Evolutionary conservation across 2,888 invertebrate species (phyloP).

Genomic region (Drosophila algonquin): DNA sequence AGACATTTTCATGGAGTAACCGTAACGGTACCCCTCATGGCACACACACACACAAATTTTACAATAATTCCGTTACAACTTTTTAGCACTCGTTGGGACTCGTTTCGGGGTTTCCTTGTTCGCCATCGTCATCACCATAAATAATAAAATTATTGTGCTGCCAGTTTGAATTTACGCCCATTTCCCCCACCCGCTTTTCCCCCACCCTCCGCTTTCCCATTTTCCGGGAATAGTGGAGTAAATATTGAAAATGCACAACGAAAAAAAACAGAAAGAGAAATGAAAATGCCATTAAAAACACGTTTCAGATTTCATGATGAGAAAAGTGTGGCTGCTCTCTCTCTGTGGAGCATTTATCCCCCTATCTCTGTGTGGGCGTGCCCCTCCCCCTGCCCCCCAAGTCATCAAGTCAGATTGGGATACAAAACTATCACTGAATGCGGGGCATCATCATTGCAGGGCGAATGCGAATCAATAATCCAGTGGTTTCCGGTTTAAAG

Average conservation of each 20-base stretch:
- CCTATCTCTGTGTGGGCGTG: not conserved
- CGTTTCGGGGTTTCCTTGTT: slow-evolving; percentile 23
- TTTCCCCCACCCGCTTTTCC: slow-evolving; percentile 1
- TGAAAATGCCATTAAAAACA: slow-evolving; percentile 72
- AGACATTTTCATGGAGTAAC: slow-evolving; percentile 24
- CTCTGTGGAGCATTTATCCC: not conserved
- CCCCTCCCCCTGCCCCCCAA: not conserved
- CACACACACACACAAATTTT: slow-evolving; percentile 63
- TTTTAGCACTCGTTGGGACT: slow-evolving; percentile 45
- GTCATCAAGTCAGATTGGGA: slow-evolving; percentile 26
- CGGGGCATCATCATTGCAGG: not conserved
- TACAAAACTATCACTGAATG: not conserved
- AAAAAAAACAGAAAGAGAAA: slow-evolving; percentile 35
- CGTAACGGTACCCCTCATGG: slow-evolving; percentile 3
- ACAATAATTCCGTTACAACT: slow-evolving; percentile 73
- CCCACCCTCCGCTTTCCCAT: not conserved
- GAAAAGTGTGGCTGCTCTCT: slow-evolving; percentile 13
- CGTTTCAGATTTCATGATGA: slow-evolving; percentile 57
- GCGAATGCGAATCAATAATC: slow-evolving; percentile 12
- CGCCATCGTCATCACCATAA: slow-evolving; percentile 69
- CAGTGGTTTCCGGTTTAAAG: not conserved
- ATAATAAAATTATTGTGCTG: slow-evolving; percentile 76
- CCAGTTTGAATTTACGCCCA: slow-evolving; percentile 75
- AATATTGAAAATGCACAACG: slow-evolving; percentile 63
- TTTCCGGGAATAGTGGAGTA: slow-evolving; percentile 24